Percentiles rank a stretch among this genome's conserved stretches.
Evolutionary conservation across 2,113 vertebrate species (phyloP).

Genomic region (Neodon shergylaensis): DNA sequence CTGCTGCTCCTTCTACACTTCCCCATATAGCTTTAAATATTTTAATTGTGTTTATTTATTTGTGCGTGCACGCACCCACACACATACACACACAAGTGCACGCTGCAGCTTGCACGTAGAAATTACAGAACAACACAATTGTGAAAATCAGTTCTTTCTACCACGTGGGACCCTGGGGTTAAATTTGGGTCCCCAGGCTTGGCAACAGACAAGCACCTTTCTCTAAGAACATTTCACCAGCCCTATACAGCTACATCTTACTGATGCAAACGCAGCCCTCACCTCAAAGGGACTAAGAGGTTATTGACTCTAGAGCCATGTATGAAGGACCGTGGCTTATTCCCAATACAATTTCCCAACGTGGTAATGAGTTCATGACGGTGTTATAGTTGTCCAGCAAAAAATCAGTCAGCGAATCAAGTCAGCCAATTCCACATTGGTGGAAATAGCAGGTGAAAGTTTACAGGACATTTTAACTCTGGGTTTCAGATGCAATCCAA

Average conservation of each 20-base stretch:
- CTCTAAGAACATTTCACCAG: not conserved
- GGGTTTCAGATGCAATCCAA: not conserved
- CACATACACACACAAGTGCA: not conserved
- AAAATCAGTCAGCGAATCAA: not conserved
- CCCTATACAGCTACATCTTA: not conserved
- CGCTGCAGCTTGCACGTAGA: fast-evolving
- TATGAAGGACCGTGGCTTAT: not conserved
- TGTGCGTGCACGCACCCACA: not conserved
- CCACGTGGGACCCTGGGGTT: not conserved
- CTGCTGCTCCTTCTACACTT: too few relatives aligned
- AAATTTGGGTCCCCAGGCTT: not conserved
- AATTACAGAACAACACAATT: not conserved
- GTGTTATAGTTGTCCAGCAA: not conserved
- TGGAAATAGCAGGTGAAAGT: too few relatives aligned
- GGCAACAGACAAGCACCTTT: not conserved
- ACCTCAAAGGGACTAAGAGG: not conserved
- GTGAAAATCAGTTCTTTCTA: not conserved
- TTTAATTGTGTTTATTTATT: not conserved
- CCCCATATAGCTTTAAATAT: not conserved
- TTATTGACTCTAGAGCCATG: not conserved
- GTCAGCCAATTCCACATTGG: not conserved
- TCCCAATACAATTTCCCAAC: not conserved
- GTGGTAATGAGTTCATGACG: not conserved
- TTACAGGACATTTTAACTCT: not conserved
- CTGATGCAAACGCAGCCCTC: not conserved